A percentile compares a stretch with the other conserved stretches of the same genome.
Conservation (phyloP, 2,113 vertebrate species). For the Porphyrio hochstetteri region DNA sequence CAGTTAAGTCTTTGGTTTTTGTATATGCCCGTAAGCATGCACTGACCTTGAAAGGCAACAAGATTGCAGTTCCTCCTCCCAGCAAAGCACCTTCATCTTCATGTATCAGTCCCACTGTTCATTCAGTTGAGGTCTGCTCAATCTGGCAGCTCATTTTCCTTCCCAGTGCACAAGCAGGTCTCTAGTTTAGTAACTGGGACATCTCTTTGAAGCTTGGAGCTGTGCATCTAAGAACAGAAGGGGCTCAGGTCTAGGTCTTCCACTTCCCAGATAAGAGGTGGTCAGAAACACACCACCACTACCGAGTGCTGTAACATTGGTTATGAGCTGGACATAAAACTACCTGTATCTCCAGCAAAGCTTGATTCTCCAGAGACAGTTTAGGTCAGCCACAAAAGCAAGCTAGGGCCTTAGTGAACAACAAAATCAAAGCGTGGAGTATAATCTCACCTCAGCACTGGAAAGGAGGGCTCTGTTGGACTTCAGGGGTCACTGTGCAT, state of each 20-base stretch:
- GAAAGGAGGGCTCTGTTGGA: neutral
- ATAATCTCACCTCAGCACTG: neutral
- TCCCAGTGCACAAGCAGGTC: neutral
- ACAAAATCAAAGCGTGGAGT: neutral
- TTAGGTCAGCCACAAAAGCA: neutral
- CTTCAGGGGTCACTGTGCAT: neutral
- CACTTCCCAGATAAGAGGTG: neutral
- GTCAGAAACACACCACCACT: neutral
- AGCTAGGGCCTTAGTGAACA: neutral
- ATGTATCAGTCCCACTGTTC: neutral
- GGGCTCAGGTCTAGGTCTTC: neutral
- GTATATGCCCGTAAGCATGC: fast-evolving
- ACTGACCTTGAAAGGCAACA: neutral
- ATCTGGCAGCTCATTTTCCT: neutral
- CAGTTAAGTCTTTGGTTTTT: too few relatives aligned
- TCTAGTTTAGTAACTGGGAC: neutral
- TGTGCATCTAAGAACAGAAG: neutral
- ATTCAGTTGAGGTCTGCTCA: neutral
- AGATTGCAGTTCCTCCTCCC: neutral
- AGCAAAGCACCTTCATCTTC: neutral
- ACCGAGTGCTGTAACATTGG: neutral
- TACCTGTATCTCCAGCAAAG: neutral
- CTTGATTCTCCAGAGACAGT: too few relatives aligned
- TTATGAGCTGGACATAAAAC: neutral
- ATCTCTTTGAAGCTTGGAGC: neutral